Evolutionary conservation across 2,797 vertebrate species (phyloP), one percentile per base, ranked within the genome.

Genomic region (Molossus molossus): DNA sequence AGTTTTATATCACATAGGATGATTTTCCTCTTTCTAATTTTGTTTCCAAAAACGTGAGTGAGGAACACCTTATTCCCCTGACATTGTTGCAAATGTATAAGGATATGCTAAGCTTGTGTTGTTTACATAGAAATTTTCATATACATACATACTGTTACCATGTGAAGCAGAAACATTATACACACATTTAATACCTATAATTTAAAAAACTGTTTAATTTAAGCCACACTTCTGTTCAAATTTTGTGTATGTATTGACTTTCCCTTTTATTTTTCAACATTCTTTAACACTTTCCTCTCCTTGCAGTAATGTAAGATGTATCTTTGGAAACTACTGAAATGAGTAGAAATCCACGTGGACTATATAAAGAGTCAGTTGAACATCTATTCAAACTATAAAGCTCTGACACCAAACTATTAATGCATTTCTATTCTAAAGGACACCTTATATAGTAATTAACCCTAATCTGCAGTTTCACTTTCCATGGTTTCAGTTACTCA

Each of bases 321-420:
- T 8, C 29, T 92, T 64, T 84, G 94, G 53, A 94, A 90, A 92
- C 17, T 67, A 70, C 12, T 37, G 9, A 81, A 90, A 33, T 53
- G 10, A 73, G 9, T 80, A 92, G 33, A 88, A 53, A 65, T 82
- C 27, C 77, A 17, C 33, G 2, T 58, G 15, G 20, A 48, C 33
- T 92, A 21, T 18, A 33, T 6, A 9, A 5, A 85, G 20, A 93
- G 60, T 83, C 40, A 82, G 25, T 7, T 75, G n/a, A 76, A 64
- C 62, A 73, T 79, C 62, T 77, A 25, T 69, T 92, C 23, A 58
- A 90, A 72, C 25, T 72, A 15, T 50, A 72, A 67, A 79, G 85
- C 72, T 62, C 72, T 27, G 73, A 12, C 9, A 76, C 11, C 57
- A 33, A 81, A 55, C 57, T 81, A 73, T 50, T 7, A 62, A 48